phyloP scores from a whole-genome alignment of 2,113 vertebrate genomes.

The Atherinomorus stipes region DNA sequence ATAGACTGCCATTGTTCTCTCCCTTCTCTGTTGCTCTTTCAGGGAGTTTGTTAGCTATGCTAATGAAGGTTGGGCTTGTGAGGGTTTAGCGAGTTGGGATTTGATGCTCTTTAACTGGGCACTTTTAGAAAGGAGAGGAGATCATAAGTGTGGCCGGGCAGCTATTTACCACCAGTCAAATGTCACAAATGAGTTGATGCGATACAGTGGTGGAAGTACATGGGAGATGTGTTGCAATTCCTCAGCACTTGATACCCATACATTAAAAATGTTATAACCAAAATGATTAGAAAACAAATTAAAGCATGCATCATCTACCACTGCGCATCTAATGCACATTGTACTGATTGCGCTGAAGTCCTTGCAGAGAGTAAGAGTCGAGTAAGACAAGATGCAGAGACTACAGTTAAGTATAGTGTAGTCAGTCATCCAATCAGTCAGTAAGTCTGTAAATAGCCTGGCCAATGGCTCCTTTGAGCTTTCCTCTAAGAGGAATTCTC shows the following conservation, averaged over 20 bases:
- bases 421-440: slow-evolving; percentile 75
- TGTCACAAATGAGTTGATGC: slow-evolving; percentile 62
- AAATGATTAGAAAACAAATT: slow-evolving; percentile 23
- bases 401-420: slow-evolving; percentile 65
- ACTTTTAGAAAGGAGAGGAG: slow-evolving; percentile 68
- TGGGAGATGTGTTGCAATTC: slow-evolving; percentile 47
- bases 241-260: slow-evolving; percentile 24
- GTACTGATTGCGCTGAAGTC: slow-evolving; percentile 51
- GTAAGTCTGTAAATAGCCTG: slow-evolving; percentile 78
- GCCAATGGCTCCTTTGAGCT: slow-evolving; percentile 78
- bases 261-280: slow-evolving; percentile 10
- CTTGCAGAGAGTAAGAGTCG: slow-evolving; percentile 55
- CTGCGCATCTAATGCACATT: slow-evolving; percentile 22
- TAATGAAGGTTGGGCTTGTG: slow-evolving; percentile 75
- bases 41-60: slow-evolving; percentile 79
- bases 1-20: slow-evolving; percentile 80
- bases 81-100: slow-evolving; percentile 74
- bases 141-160: slow-evolving; percentile 58
- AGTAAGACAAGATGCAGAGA: slow-evolving; percentile 76
- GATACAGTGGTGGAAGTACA: slow-evolving; percentile 35
- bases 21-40: slow-evolving; percentile 69
- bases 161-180: slow-evolving; percentile 68
- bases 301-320: slow-evolving; percentile 16
- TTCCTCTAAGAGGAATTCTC: slow-evolving; percentile 80
- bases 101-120: slow-evolving; percentile 81